A percentile compares a stretch with the other conserved stretches of the same genome.
These are phyloP conservation scores for Dasysyrphus tricinctus DNA, from an alignment of 2,888 invertebrate species.

Conservation along the genomic window DNA sequence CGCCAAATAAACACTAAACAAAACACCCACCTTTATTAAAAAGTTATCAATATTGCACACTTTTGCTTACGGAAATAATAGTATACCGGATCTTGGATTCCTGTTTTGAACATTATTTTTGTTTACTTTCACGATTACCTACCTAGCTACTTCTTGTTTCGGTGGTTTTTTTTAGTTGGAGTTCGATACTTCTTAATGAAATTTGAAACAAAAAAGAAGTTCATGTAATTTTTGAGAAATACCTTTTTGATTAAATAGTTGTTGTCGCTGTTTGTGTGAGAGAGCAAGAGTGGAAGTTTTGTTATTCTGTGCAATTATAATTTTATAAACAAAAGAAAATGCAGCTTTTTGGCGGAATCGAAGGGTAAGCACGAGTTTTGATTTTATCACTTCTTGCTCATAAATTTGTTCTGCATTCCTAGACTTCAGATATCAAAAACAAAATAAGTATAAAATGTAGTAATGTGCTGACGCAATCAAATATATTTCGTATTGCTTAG, in stretches of 20 bases:
- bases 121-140: slow-evolving; percentile 10
- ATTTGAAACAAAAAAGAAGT: slow-evolving; percentile 25
- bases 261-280: slow-evolving; percentile 1
- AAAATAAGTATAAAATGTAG: background rate
- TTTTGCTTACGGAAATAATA: background rate
- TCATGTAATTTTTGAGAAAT: background rate
- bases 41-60: background rate
- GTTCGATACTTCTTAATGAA: background rate
- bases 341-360: slow-evolving; percentile 71
- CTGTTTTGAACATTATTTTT: background rate
- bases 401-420: slow-evolving; percentile 9
- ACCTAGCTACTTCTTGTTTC: background rate
- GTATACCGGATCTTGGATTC: background rate
- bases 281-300: background rate
- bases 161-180: slow-evolving; percentile 1
- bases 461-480: slow-evolving; percentile 20
- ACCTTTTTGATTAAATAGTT: background rate
- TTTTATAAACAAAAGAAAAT: slow-evolving; percentile 54
- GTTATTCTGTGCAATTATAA: background rate
- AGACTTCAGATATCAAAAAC: background rate
- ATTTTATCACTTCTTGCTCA: background rate
- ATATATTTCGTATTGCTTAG: background rate
- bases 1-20: background rate
- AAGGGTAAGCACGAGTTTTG: slow-evolving; percentile 63
- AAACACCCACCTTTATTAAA: background rate